A percentile compares a stretch with the other conserved stretches of the same genome.
Conservation (phyloP, 2,797 vertebrate species). For the Gymnodraco acuticeps region DNA sequence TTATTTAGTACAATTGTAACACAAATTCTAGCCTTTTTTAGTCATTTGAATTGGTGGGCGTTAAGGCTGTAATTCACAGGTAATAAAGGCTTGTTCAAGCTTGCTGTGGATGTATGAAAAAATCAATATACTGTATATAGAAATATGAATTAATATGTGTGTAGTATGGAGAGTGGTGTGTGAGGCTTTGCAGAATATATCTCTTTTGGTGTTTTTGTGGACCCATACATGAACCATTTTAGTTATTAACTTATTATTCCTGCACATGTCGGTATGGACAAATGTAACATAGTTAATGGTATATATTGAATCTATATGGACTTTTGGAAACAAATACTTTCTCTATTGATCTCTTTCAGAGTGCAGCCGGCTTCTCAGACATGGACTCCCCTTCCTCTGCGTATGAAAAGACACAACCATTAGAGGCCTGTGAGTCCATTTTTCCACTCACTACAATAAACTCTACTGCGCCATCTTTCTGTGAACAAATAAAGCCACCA, state of each 20-base stretch:
- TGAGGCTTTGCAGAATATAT: no score
- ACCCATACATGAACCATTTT: not conserved
- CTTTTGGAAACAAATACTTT: not conserved
- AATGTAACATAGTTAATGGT: not conserved
- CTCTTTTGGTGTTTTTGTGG: no score
- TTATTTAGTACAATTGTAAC: no score
- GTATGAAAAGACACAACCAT: constrained; percentile 90
- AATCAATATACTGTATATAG: no score
- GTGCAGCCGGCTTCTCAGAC: constrained; percentile 89
- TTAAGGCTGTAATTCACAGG: no score
- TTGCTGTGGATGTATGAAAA: no score
- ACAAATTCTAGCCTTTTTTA: no score
- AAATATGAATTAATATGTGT: no score
- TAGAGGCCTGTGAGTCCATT: constrained; percentile 90
- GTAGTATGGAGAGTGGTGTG: no score
- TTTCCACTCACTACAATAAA: not conserved
- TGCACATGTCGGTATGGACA: not conserved
- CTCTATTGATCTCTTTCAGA: constrained; percentile 77
- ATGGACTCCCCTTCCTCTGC: constrained; percentile 89
- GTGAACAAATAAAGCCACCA: not conserved
- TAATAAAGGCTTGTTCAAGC: no score
- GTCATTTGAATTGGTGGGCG: no score
- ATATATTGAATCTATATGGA: not conserved
- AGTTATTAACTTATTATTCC: not conserved
- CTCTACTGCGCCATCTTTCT: not conserved